Percentiles rank a stretch among this genome's conserved stretches.
Conservation (phyloP, 2,888 invertebrate species). For the Isotomurus palustris region DNA sequence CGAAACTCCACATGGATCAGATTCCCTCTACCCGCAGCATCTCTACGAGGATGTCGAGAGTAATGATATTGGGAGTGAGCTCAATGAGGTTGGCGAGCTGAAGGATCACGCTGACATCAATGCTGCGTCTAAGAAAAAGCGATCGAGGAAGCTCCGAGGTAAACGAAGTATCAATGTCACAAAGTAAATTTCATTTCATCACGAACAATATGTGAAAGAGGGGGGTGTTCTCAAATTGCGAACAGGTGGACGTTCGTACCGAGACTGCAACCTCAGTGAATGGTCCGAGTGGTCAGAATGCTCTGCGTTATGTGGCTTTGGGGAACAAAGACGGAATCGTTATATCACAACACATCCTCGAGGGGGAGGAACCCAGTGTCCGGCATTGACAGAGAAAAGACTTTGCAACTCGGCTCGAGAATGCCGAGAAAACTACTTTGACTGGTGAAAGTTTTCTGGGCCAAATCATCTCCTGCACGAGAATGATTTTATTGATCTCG, state of each 20-base stretch:
- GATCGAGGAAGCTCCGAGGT: constrained; percentile 40
- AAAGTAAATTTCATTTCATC: not conserved
- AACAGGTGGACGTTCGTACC: constrained; percentile 7
- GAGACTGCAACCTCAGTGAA: constrained; percentile 46
- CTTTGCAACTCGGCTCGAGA: constrained; percentile 47
- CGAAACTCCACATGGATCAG: constrained; percentile 24
- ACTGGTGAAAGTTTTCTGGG: no score
- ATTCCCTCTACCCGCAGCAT: constrained; percentile 20
- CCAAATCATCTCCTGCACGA: no score
- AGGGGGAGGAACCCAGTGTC: constrained; percentile 49
- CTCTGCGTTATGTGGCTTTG: constrained; percentile 50
- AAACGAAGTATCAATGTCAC: constrained; percentile 8
- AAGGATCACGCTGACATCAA: constrained; percentile 30
- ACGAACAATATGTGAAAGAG: not conserved
- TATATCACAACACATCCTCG: constrained; percentile 47
- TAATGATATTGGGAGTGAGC: constrained; percentile 44
- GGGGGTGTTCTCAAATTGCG: no score
- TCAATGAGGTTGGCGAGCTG: constrained; percentile 39
- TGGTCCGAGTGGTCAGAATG: constrained; percentile 48
- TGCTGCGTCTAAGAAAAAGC: constrained; percentile 33
- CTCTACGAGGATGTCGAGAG: constrained; percentile 39
- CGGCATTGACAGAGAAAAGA: constrained; percentile 46
- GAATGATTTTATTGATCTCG: constrained; percentile 22
- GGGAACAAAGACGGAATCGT: constrained; percentile 48
- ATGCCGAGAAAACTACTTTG: constrained; percentile 47